Percentiles rank a stretch among this genome's conserved stretches.
Conservation (phyloP, 2,113 vertebrate genomes). For the Silurus glanis region DNA sequence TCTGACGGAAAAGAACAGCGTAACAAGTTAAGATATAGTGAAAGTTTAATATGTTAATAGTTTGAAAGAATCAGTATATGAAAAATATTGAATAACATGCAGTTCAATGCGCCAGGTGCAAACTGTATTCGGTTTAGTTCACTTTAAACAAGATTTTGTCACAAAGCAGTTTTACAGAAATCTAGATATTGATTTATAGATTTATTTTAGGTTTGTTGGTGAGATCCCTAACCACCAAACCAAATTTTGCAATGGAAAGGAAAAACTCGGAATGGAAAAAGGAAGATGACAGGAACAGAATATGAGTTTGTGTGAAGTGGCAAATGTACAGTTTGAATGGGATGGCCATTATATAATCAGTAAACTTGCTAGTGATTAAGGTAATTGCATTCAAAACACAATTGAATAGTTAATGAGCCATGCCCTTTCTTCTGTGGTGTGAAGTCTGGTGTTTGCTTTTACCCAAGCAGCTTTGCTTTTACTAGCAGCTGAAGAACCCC, state of each 20-base stretch:
- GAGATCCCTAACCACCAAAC: neutral
- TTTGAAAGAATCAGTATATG: constrained; percentile 2
- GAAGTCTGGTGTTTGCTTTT: neutral
- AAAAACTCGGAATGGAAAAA: neutral
- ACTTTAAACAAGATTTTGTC: neutral
- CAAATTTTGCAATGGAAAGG: neutral
- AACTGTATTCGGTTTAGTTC: neutral
- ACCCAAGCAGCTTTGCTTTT: neutral
- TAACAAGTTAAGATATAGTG: neutral
- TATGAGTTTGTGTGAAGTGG: neutral
- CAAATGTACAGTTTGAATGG: neutral
- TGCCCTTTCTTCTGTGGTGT: neutral
- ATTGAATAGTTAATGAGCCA: neutral
- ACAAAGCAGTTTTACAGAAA: neutral
- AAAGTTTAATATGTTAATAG: neutral
- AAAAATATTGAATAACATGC: neutral
- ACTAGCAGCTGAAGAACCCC: neutral
- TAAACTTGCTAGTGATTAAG: neutral
- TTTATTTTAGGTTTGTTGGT: neutral
- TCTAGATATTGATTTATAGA: too few relatives aligned
- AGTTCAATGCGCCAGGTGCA: neutral
- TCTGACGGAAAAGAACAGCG: neutral
- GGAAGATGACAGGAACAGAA: neutral
- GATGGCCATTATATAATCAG: neutral
- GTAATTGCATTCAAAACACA: too few relatives aligned